A percentile compares a stretch with the other conserved stretches of the same genome.
Conservation (phyloP, 2,797 vertebrate genomes). For the Pangasius djambal region DNA sequence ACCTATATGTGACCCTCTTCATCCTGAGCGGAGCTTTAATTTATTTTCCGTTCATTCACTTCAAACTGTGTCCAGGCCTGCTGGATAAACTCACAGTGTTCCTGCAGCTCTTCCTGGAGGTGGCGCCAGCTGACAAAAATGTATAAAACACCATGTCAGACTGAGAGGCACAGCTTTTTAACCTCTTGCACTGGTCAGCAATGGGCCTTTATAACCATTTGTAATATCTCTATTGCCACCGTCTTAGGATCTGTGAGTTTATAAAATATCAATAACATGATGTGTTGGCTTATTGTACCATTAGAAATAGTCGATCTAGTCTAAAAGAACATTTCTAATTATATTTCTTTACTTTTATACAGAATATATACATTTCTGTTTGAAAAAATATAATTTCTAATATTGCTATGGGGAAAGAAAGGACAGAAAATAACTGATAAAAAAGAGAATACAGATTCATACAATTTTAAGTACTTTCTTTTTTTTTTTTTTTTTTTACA, state of each 20-base stretch:
- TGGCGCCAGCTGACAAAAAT: constrained; percentile 80
- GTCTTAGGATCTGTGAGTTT: no score
- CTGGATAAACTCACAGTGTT: constrained; percentile 77
- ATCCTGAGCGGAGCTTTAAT: constrained; percentile 80
- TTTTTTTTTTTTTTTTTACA: background rate
- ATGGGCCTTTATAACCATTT: background rate
- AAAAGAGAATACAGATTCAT: background rate
- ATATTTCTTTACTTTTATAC: background rate
- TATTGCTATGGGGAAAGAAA: background rate
- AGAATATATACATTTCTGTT: background rate
- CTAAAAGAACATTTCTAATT: background rate
- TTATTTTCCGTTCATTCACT: constrained; percentile 85
- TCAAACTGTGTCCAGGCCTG: constrained; percentile 75
- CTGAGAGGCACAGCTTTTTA: background rate
- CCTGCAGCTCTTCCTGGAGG: constrained; percentile 87
- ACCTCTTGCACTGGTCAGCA: background rate
- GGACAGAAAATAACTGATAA: background rate
- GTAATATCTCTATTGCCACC: background rate
- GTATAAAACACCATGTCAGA: background rate
- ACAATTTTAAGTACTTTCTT: background rate
- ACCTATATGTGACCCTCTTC: constrained; percentile 83
- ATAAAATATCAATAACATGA: background rate
- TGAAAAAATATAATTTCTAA: background rate
- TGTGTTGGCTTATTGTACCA: background rate
- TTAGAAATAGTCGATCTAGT: no score